Base-by-base conservation (phyloP, 2,113 vertebrate species). In the Oncorhynchus masou region DNA sequence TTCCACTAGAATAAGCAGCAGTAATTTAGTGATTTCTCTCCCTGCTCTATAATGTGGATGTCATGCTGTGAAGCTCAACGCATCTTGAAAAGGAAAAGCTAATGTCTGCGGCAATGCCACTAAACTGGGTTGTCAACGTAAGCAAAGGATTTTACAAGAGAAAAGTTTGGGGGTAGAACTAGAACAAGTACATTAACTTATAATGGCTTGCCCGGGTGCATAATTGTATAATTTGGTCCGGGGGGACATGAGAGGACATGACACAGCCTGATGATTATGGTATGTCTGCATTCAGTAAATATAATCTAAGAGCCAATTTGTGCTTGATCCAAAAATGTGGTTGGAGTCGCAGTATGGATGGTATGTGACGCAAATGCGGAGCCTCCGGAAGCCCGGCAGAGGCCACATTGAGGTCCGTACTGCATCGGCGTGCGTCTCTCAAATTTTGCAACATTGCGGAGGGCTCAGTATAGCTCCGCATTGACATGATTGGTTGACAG, bases 31-130 rank as follows among this genome's bases (percentile, higher is more conserved):
- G 73, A 48, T 79, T 87, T 85, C 81, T 86, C 81, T 78, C 83
- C 81, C 83, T 84, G 79, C 85, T 85, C 85, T 80, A 73, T 88
- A 84, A 90, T 86, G 83, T 81, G 84, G 83, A 84, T 83, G 86
- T 89, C 88, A 84, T 86, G 90, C 87, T 86, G 85, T 27, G 86
- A 85, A 73, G 87, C 87, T 84, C 84, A 75, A 70, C 48, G 81
- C 87, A 85, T 89, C 88, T 91, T 91, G 87, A 91, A 90, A 91
- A 85, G 80, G 79, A 86, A 85, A 80, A 79, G 85, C 81, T 89
- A 86, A 77, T 75, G 86, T 86, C 88, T 77, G 77, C 9, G 11
- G 49, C 49, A 15, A 86, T 82, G 83, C 87, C 77, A 81, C 83
- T 76, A 89, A 91, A 91, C 83, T 91, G 88, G 90, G 90, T 90